Conservation (phyloP, 1,140 invertebrate genomes). For the Eueides isabella region DNA sequence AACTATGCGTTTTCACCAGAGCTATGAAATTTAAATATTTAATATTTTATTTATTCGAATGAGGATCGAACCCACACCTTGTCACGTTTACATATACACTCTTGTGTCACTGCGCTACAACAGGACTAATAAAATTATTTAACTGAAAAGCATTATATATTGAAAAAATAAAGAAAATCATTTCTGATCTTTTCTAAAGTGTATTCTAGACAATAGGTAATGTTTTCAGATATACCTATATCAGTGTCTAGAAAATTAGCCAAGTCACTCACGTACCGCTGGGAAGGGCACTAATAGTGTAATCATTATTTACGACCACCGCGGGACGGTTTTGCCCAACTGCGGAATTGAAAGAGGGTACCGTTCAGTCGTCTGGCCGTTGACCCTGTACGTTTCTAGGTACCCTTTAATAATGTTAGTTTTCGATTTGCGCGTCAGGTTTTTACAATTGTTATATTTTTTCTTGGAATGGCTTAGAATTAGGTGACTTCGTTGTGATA, state of each 20-base stretch:
- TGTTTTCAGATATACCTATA: not conserved
- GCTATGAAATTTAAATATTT: too few relatives aligned
- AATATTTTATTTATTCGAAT: too few relatives aligned
- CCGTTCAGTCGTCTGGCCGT: slow-evolving; percentile 24
- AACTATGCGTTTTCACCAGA: too few relatives aligned
- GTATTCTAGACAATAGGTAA: not conserved
- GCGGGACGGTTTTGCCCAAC: slow-evolving; percentile 7
- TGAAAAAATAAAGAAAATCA: not conserved
- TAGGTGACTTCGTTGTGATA: not conserved
- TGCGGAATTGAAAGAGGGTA: slow-evolving; percentile 20
- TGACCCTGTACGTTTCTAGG: slow-evolving; percentile 14
- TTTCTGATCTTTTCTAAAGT: not conserved
- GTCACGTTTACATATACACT: too few relatives aligned
- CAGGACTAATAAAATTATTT: too few relatives aligned
- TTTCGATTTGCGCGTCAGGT: not conserved
- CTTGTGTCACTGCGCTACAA: too few relatives aligned
- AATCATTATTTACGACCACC: slow-evolving; percentile 16
- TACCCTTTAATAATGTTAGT: not conserved
- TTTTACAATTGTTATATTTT: not conserved
- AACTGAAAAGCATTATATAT: too few relatives aligned
- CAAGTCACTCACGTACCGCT: slow-evolving; percentile 16
- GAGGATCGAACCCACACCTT: too few relatives aligned
- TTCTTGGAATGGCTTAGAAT: not conserved
- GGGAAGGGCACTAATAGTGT: slow-evolving; percentile 15
- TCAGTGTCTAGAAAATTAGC: not conserved